Percentiles rank a stretch among this genome's conserved stretches.
phyloP scores from a whole-genome alignment of 2,797 vertebrate species.

The Enteromius argenteus region DNA sequence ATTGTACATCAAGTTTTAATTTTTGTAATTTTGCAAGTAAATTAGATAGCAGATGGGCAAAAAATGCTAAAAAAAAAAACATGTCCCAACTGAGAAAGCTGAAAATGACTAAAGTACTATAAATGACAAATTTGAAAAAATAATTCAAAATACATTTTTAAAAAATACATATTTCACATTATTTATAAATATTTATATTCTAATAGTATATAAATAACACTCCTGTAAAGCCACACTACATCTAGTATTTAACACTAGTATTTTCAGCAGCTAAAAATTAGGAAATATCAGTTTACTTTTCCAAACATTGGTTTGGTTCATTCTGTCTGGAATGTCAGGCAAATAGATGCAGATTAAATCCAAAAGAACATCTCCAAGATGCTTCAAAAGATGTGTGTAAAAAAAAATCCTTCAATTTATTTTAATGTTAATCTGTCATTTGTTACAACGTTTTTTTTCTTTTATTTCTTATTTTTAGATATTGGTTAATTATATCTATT shows the following conservation, averaged over 20 bases:
- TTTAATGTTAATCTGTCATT: too few relatives aligned
- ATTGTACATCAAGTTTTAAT: background rate
- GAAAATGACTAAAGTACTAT: background rate
- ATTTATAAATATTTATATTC: background rate
- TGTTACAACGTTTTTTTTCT: too few relatives aligned
- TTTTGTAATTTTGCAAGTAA: background rate
- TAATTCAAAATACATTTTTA: background rate
- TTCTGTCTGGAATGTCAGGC: too few relatives aligned
- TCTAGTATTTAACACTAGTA: background rate
- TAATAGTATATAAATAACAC: background rate
- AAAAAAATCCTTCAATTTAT: too few relatives aligned
- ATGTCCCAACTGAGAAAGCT: background rate
- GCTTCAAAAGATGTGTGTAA: background rate
- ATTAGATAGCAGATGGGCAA: background rate
- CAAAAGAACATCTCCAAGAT: too few relatives aligned
- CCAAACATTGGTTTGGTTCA: too few relatives aligned
- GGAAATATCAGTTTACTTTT: too few relatives aligned
- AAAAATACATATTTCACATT: background rate
- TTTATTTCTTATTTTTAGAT: too few relatives aligned
- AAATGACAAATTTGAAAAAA: background rate
- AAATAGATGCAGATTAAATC: too few relatives aligned
- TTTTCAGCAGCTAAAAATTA: too few relatives aligned
- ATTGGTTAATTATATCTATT: too few relatives aligned
- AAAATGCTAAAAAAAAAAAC: background rate
- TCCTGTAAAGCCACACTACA: background rate